Conservation (phyloP, 1,140 invertebrate species). For the Tachypleus tridentatus region DNA sequence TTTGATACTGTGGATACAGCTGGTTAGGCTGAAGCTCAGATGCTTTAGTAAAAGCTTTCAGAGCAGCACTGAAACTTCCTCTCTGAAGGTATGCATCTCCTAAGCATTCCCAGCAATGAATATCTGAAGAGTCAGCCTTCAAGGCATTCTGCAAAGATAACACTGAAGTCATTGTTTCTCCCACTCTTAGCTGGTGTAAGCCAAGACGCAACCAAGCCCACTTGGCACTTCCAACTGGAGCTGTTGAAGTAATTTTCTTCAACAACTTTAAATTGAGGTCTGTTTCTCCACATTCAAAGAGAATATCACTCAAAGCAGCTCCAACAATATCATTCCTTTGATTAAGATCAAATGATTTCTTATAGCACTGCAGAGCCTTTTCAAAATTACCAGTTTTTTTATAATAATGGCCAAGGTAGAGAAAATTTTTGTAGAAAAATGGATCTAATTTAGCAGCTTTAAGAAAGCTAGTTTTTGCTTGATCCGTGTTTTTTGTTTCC, state of each 20-base stretch:
- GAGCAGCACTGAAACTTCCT: slow-evolving; percentile 68
- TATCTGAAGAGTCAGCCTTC: slow-evolving; percentile 46
- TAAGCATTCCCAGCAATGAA: slow-evolving; percentile 66
- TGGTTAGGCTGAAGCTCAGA: slow-evolving; percentile 50
- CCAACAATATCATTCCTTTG: slow-evolving; percentile 49
- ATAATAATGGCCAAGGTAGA: slow-evolving; percentile 65
- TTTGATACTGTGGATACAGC: slow-evolving; percentile 61
- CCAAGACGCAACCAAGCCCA: slow-evolving; percentile 72
- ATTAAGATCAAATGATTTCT: slow-evolving; percentile 65
- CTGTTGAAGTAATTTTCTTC: slow-evolving; percentile 36
- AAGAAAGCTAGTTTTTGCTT: slow-evolving; percentile 46
- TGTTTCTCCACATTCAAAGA: slow-evolving; percentile 52
- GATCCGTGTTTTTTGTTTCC: slow-evolving; percentile 45
- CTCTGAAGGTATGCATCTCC: slow-evolving; percentile 72
- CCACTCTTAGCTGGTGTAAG: slow-evolving; percentile 53
- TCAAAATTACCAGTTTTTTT: slow-evolving; percentile 32
- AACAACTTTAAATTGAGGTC: slow-evolving; percentile 55
- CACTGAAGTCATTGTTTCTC: slow-evolving; percentile 57
- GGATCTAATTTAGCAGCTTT: slow-evolving; percentile 60
- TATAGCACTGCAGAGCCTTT: slow-evolving; percentile 63
- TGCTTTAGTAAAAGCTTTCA: slow-evolving; percentile 70
- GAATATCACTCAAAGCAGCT: slow-evolving; percentile 57
- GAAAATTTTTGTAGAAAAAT: slow-evolving; percentile 54
- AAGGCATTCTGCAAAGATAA: slow-evolving; percentile 60
- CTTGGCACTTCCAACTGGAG: slow-evolving; percentile 38